Conservation (phyloP, 2,113 vertebrate species). For the Petromus typicus region DNA sequence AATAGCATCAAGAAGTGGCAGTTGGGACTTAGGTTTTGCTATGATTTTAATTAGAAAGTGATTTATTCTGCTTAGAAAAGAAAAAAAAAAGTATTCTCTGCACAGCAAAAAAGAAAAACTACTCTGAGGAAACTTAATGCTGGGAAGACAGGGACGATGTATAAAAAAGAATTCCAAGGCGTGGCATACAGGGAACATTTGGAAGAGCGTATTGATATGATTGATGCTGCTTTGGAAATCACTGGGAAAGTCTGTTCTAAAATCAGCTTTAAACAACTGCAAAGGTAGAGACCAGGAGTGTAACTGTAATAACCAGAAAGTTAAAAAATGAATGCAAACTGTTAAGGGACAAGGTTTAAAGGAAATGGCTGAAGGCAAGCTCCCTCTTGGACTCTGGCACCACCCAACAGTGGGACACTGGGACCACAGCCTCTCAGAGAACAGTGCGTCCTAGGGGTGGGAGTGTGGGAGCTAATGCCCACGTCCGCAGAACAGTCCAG, state of each 20-base stretch:
- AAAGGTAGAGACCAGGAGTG: not conserved
- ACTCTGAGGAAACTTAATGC: not conserved
- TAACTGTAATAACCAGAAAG: not conserved
- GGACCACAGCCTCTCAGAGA: not conserved
- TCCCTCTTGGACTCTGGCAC: not conserved
- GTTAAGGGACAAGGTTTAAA: not conserved
- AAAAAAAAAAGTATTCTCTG: not conserved
- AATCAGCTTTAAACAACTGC: not conserved
- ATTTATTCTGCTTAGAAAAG: not conserved
- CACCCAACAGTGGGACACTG: fast-evolving
- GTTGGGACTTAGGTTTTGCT: not conserved
- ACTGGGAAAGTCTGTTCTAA: slow-evolving; percentile 12
- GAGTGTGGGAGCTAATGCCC: fast-evolving
- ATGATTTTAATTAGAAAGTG: not conserved
- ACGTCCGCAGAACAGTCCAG: not conserved
- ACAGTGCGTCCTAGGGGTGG: not conserved
- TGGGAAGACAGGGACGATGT: not conserved
- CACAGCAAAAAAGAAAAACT: not conserved
- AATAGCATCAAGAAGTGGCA: not conserved
- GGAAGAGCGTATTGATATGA: not conserved
- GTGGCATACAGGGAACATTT: slow-evolving; percentile 26
- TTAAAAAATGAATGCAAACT: not conserved
- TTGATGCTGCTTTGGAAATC: slow-evolving; percentile 21
- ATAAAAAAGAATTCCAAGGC: not conserved
- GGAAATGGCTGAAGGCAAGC: not conserved